Percentiles rank a stretch among this genome's conserved stretches.
phyloP scores from a whole-genome alignment of 2,113 vertebrate genomes.

The Hymenochirus boettgeri region DNA sequence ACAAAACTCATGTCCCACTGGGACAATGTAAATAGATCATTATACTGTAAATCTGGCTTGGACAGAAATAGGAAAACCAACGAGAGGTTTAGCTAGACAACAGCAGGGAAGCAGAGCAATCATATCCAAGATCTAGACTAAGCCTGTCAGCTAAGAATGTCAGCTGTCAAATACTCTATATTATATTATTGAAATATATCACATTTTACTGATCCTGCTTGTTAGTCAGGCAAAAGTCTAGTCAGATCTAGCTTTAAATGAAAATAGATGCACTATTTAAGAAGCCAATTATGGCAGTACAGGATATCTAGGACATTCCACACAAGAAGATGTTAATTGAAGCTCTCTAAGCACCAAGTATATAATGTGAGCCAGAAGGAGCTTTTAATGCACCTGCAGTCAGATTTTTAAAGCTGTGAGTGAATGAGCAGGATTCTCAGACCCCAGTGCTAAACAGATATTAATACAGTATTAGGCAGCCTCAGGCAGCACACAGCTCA shows the following conservation, averaged over 20 bases:
- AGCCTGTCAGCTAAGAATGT: background rate
- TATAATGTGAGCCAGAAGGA: background rate
- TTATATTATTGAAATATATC: background rate
- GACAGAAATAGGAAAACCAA: background rate
- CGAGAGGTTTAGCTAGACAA: background rate
- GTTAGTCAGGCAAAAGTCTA: background rate
- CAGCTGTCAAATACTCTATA: background rate
- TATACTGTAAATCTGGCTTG: background rate
- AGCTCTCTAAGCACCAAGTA: background rate
- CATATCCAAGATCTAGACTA: background rate
- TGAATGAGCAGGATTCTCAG: conserved; percentile 12
- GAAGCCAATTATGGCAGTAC: background rate
- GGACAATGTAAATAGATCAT: background rate
- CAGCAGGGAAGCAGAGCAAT: background rate
- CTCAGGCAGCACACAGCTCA: conserved; percentile 25
- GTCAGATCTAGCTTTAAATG: background rate
- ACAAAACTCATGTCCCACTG: background rate
- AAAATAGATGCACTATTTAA: background rate
- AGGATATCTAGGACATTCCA: conserved; percentile 6
- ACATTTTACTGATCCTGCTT: background rate
- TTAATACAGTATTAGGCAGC: conserved; percentile 35
- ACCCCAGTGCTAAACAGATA: conserved; percentile 31
- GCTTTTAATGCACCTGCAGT: conserved; percentile 16
- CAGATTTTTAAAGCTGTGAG: background rate
- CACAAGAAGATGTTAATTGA: conserved; percentile 1